Base-by-base conservation (phyloP, 2,113 vertebrate genomes). In the Chloropsis cyanopogon region DNA sequence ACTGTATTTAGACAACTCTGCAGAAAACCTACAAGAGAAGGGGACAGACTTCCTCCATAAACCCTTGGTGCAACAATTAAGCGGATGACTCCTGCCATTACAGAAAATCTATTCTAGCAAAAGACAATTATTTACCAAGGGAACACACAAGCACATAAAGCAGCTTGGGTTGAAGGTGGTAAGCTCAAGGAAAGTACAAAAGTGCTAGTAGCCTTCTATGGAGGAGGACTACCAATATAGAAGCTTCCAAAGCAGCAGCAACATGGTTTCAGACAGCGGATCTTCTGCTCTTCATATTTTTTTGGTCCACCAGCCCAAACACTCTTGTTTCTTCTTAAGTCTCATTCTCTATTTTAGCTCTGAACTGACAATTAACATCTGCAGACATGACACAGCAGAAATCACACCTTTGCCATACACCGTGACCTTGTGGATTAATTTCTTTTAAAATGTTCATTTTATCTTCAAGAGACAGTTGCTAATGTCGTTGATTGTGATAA, bases 101-200 rank as follows among this genome's bases (percentile, higher is more conserved):
- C 57, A 65, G 65, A 93, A 93, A 75, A 95, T 64, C 70, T 84
- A 83, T 54, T 83, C 46, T 3, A 90, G 82, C 57, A 88, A 91
- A 91, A 93, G 90, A 83, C 90, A 95, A 80, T 88, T 85, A 90
- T 86, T 95, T 92, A 88, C 82, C 72, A 86, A 92, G 76, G 82
- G 64, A 92, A 69, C 19, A 3, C 79, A 52, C 28, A 70, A 78
- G 72, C 60, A 71, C 52, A 93, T 66, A 90, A 95, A 95, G 79
- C 56, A 93, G 61, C 65, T 57, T 84, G 37, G 28, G 37, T 33
- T 88, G 82, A 86, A 93, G 68, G n/a, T 88, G 11, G 82, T 83
- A 92, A 46, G 57, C 85, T 90, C 80, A 88, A 92, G 56, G 25
- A 42, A 85, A 91, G 66, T 41, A 88, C 72, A 90, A 44, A 95